Percentiles rank a stretch among this genome's conserved stretches.
These are phyloP conservation scores for Caenorhabditis sulstoni DNA, from an alignment of 2,888 invertebrate genomes.

Conservation along the genomic window DNA sequence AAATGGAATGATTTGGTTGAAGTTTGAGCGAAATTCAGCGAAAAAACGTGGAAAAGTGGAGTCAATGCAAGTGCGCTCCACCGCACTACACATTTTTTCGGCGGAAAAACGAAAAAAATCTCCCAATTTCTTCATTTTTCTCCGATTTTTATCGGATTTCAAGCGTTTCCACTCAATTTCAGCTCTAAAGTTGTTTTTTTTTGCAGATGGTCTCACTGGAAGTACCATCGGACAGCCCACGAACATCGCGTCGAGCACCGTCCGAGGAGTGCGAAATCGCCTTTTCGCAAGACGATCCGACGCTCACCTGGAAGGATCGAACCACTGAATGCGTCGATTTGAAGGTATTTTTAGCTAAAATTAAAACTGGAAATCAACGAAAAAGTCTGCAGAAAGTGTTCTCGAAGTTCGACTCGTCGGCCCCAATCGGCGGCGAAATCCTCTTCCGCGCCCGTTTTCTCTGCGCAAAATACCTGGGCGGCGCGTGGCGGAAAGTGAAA, in stretches of 20 bases:
- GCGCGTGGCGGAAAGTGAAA: slow-evolving; percentile 69
- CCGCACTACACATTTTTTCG: not conserved
- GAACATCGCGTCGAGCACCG: slow-evolving; percentile 41
- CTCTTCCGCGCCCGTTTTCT: slow-evolving; percentile 68
- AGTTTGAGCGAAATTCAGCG: not conserved
- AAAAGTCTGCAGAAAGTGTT: slow-evolving; percentile 63
- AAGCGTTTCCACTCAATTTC: not conserved
- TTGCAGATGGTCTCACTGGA: slow-evolving; percentile 49
- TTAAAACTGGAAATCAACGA: too few relatives aligned
- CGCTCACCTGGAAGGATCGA: slow-evolving; percentile 67
- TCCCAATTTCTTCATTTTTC: not conserved
- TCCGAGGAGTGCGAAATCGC: slow-evolving; percentile 64
- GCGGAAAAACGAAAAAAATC: slow-evolving; percentile 4
- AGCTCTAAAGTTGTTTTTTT: too few relatives aligned
- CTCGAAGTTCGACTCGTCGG: slow-evolving; percentile 66
- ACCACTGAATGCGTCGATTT: slow-evolving; percentile 63
- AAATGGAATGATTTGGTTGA: too few relatives aligned
- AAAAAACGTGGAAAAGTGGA: not conserved
- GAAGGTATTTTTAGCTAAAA: slow-evolving; percentile 50
- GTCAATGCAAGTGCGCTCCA: slow-evolving; percentile 28
- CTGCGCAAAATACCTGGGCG: slow-evolving; percentile 74
- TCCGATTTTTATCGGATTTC: not conserved
- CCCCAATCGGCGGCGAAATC: slow-evolving; percentile 67
- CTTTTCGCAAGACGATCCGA: slow-evolving; percentile 64
- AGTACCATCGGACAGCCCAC: slow-evolving; percentile 36